Evolutionary conservation across 2,797 vertebrate species (phyloP).

Genomic region (Melanotaenia boesemani): DNA sequence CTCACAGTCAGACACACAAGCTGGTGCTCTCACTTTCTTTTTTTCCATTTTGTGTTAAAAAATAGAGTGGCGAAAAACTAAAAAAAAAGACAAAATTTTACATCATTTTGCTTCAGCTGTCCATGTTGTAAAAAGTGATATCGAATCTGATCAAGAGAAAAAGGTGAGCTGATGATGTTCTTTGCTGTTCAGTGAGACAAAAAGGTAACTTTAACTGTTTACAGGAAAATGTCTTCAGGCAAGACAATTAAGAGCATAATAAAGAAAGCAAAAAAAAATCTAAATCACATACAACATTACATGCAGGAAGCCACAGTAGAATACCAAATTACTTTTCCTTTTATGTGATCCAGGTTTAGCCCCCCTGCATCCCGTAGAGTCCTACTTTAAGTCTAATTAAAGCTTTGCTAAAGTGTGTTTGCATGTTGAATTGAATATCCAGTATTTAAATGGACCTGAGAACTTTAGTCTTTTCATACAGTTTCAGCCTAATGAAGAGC

Average conservation of each 20-base stretch:
- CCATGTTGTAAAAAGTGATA: not conserved
- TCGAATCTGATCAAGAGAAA: not conserved
- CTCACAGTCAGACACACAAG: constrained; percentile 13
- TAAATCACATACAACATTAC: constrained; percentile 12
- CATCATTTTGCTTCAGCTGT: not conserved
- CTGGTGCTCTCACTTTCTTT: not conserved
- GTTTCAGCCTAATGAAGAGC: constrained; percentile 62
- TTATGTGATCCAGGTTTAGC: constrained; percentile 14
- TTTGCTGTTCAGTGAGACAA: not conserved
- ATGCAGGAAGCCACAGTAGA: constrained; percentile 10
- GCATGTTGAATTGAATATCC: constrained; percentile 24
- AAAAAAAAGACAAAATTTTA: not conserved
- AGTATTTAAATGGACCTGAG: constrained; percentile 44
- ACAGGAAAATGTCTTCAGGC: not conserved
- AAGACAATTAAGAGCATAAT: constrained; percentile 14
- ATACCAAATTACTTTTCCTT: constrained; percentile 6
- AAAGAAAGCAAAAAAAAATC: constrained; percentile 9
- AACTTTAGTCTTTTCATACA: constrained; percentile 51
- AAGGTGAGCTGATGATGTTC: not conserved
- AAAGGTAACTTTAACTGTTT: constrained; percentile 1
- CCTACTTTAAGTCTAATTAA: constrained; percentile 44
- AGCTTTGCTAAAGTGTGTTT: constrained; percentile 12
- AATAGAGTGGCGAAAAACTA: constrained; percentile 3
- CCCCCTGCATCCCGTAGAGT: not conserved
- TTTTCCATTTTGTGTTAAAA: not conserved